Conservation (phyloP, 2,113 vertebrate species). For the Coreoperca whiteheadi region DNA sequence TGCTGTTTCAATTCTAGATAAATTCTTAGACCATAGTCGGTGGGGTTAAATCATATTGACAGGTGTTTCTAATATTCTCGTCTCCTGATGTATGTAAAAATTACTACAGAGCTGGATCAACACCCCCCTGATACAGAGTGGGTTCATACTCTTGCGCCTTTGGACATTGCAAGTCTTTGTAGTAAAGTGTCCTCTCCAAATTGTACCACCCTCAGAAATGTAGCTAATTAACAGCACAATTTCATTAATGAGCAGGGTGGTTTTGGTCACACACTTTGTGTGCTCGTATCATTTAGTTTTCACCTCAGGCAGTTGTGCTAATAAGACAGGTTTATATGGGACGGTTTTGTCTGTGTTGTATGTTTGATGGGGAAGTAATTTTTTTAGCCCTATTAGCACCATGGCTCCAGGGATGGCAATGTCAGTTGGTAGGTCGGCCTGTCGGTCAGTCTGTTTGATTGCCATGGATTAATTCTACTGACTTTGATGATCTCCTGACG, state of each 20-base stretch:
- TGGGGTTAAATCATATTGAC: background rate
- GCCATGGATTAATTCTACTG: background rate
- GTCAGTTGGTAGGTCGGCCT: too few species aligned
- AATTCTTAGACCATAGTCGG: background rate
- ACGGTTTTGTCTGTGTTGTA: background rate
- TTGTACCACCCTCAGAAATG: background rate
- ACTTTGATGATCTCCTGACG: too few species aligned
- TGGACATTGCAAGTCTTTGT: background rate
- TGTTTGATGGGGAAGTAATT: background rate
- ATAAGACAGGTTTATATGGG: background rate
- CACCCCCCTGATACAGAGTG: background rate
- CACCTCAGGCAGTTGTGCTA: slow-evolving; percentile 8
- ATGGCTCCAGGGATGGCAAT: background rate
- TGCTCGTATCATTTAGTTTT: slow-evolving; percentile 24
- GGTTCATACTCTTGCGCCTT: background rate
- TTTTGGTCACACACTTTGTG: slow-evolving; percentile 39
- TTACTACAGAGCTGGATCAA: background rate
- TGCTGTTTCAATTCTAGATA: background rate
- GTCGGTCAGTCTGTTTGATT: background rate
- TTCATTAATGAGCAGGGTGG: slow-evolving; percentile 30
- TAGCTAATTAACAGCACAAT: slow-evolving; percentile 40
- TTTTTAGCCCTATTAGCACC: background rate
- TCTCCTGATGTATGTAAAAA: background rate
- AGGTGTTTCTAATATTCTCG: too few species aligned
- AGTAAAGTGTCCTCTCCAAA: slow-evolving; percentile 6